phyloP scores from a whole-genome alignment of 2,113 vertebrate species.

The Rhinopomastus cyanomelas region DNA sequence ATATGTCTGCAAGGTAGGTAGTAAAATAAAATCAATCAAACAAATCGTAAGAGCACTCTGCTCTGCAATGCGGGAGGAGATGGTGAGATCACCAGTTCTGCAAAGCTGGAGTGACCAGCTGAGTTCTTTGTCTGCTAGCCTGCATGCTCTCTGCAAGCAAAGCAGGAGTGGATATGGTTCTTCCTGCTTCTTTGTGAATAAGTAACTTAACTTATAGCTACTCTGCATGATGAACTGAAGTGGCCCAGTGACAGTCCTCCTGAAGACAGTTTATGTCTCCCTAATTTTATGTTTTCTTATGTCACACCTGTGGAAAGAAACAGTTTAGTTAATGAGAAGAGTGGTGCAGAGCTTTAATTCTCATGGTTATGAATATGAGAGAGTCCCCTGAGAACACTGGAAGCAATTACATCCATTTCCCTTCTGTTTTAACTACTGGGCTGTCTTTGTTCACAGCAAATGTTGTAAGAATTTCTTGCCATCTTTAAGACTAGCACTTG shows the following conservation, averaged over 20 bases:
- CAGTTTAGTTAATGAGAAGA: not conserved
- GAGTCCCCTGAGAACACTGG: not conserved
- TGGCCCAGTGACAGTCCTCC: not conserved
- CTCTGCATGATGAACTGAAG: not conserved
- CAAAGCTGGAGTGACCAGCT: conserved; percentile 19
- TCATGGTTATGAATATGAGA: not conserved
- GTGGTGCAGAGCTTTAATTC: conserved; percentile 1
- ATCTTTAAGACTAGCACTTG: not conserved
- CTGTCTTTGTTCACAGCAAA: not conserved
- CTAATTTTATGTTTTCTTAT: not conserved
- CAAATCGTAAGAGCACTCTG: not conserved
- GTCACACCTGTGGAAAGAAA: not conserved
- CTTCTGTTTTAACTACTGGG: not conserved
- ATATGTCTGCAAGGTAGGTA: not conserved
- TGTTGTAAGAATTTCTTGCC: not conserved
- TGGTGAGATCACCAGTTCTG: conserved; percentile 45
- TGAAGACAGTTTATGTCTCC: not conserved
- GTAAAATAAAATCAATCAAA: conserved; percentile 14
- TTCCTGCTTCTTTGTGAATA: not conserved
- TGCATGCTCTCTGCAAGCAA: not conserved
- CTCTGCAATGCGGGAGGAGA: not conserved
- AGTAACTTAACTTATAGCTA: not conserved
- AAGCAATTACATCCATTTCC: not conserved
- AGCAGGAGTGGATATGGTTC: not conserved
- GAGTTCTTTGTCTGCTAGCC: conserved; percentile 50